Conservation (phyloP, 2,113 vertebrate species). For the Zosterops hypoxanthus region DNA sequence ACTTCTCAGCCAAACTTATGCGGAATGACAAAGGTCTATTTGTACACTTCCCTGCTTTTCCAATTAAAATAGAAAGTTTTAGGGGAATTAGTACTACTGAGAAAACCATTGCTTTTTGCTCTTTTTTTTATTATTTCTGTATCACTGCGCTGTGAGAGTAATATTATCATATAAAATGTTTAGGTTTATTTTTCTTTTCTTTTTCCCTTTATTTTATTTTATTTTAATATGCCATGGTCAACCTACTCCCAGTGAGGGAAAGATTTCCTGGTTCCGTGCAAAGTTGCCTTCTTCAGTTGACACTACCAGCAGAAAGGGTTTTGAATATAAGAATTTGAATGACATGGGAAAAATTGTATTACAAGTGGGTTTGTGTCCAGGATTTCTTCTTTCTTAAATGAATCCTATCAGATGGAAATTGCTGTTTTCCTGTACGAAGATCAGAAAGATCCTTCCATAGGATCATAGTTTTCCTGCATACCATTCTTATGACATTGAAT, state of each 20-base stretch:
- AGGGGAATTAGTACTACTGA: neutral
- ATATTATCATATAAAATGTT: neutral
- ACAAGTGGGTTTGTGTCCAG: neutral
- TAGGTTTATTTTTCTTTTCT: fast-evolving
- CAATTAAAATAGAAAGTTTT: neutral
- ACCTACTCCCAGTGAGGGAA: neutral
- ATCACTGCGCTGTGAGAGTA: neutral
- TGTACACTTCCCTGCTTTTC: neutral
- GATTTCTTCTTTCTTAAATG: neutral
- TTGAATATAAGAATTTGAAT: neutral
- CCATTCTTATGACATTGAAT: neutral
- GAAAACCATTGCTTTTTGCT: neutral
- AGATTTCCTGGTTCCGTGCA: neutral
- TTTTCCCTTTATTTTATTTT: neutral
- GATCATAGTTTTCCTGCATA: neutral
- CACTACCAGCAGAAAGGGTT: neutral
- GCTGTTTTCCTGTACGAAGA: neutral
- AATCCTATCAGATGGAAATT: neutral
- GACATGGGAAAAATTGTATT: neutral
- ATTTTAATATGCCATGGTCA: neutral
- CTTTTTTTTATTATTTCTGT: neutral
- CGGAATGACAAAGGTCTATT: neutral
- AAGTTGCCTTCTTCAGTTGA: neutral
- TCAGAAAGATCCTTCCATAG: neutral
- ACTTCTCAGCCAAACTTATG: neutral